A percentile compares a stretch with the other conserved stretches of the same genome.
phyloP scores from a whole-genome alignment of 2,888 invertebrate species.

The Leptinotarsa juncta region DNA sequence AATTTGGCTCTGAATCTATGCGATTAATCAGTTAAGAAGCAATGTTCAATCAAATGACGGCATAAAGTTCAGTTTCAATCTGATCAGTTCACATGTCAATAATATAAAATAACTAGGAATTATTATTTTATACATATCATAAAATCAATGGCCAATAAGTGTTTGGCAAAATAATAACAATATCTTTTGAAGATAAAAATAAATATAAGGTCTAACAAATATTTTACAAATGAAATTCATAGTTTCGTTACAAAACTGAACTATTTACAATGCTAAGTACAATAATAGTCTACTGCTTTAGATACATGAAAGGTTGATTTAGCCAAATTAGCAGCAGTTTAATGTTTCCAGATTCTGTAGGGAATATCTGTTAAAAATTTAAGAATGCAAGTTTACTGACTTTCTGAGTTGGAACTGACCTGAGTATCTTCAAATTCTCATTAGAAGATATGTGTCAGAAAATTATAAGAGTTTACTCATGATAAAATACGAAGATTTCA shows the following conservation, averaged over 20 bases:
- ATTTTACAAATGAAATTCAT: conserved; percentile 22
- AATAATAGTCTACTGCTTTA: not conserved
- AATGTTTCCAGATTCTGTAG: not conserved
- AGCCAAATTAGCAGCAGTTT: not conserved
- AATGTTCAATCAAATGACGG: not conserved
- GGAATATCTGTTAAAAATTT: no score
- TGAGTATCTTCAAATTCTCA: no score
- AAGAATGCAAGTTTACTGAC: no score
- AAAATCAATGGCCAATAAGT: conserved; percentile 16
- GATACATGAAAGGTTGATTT: not conserved
- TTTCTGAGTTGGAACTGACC: no score
- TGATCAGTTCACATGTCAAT: not conserved
- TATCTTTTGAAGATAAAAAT: conserved; percentile 26
- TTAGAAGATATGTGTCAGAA: no score
- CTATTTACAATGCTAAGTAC: conserved; percentile 13
- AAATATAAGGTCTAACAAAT: conserved; percentile 26
- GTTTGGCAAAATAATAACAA: conserved; percentile 20
- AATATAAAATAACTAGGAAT: conserved; percentile 13
- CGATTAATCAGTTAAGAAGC: not conserved
- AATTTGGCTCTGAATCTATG: not conserved
- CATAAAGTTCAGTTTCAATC: not conserved
- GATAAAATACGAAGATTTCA: no score
- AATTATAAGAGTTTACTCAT: no score
- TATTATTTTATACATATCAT: not conserved
- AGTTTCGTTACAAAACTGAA: not conserved